Evolutionary conservation across 2,888 invertebrate genomes (phyloP).

Genomic region (Scrobipalpa atriplicella): DNA sequence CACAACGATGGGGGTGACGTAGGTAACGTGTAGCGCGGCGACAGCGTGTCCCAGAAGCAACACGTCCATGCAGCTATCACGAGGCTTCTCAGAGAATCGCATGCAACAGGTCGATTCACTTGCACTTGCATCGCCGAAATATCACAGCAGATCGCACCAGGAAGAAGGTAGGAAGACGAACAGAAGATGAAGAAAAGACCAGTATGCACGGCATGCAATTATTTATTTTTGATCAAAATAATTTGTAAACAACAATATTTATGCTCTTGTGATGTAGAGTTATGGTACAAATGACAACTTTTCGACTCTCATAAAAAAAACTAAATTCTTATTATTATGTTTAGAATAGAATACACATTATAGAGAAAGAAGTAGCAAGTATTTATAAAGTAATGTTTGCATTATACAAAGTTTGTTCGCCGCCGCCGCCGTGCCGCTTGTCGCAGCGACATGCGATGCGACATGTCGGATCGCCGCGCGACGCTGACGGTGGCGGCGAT

Average conservation of each 20-base stretch:
- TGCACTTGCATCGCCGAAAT: not conserved
- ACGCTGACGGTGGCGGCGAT: not conserved
- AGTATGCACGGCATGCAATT: constrained; percentile 75
- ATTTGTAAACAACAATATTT: constrained; percentile 78
- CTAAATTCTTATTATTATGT: constrained; percentile 64
- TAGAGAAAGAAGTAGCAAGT: constrained; percentile 36
- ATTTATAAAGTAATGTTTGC: constrained; percentile 33
- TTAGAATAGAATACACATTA: constrained; percentile 40
- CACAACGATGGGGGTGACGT: not conserved
- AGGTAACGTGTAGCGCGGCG: not conserved
- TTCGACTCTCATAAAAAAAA: constrained; percentile 73
- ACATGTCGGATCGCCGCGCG: not conserved
- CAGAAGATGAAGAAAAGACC: constrained; percentile 48
- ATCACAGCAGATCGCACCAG: constrained; percentile 46
- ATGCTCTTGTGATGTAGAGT: constrained; percentile 58
- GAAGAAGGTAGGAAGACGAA: constrained; percentile 33
- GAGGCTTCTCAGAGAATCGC: not conserved
- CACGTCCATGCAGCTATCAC: constrained; percentile 46
- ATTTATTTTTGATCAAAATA: constrained; percentile 79
- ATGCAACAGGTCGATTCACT: constrained; percentile 46
- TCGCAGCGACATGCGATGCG: constrained; percentile 1
- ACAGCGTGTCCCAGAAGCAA: not conserved
- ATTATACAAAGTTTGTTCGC: too few relatives aligned
- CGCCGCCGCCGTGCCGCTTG: not conserved
- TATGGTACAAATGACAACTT: constrained; percentile 79